These are phyloP conservation scores for Hippolais icterina DNA, from an alignment of 2,113 vertebrate genomes.

Conservation along the genomic window DNA sequence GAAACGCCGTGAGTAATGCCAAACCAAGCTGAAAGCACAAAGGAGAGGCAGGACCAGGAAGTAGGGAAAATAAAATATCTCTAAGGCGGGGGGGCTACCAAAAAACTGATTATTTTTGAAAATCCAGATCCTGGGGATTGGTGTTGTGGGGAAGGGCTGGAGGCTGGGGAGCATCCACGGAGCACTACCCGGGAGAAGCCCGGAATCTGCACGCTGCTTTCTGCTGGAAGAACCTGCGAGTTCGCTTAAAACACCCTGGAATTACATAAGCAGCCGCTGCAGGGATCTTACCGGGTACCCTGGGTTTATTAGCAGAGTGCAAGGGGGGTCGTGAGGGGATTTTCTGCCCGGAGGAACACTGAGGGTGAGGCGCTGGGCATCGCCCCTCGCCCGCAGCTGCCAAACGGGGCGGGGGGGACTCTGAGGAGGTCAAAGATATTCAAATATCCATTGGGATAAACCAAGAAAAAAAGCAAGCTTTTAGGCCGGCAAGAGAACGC, in stretches of 20 bases:
- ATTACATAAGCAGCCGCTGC: neutral
- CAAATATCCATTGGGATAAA: neutral
- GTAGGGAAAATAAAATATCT: neutral
- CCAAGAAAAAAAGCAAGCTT: neutral
- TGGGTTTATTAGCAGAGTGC: fast-evolving
- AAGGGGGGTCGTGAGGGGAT: neutral
- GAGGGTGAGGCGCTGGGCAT: neutral
- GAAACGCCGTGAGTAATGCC: neutral
- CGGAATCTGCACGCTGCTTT: neutral
- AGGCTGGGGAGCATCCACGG: neutral
- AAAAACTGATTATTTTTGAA: neutral
- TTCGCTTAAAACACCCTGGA: neutral
- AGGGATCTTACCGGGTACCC: neutral
- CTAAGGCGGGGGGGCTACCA: fast-evolving
- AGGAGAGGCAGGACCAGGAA: neutral
- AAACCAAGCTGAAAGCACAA: neutral
- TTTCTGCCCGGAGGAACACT: neutral
- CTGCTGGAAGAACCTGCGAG: neutral
- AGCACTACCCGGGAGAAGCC: neutral
- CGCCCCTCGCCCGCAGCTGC: neutral
- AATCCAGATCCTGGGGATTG: neutral
- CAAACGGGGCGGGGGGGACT: neutral
- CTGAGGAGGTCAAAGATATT: neutral
- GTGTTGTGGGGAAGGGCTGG: neutral
- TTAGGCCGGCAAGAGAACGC: neutral